Base-by-base conservation (phyloP, 1,140 invertebrate genomes). In the Periplaneta americana region DNA sequence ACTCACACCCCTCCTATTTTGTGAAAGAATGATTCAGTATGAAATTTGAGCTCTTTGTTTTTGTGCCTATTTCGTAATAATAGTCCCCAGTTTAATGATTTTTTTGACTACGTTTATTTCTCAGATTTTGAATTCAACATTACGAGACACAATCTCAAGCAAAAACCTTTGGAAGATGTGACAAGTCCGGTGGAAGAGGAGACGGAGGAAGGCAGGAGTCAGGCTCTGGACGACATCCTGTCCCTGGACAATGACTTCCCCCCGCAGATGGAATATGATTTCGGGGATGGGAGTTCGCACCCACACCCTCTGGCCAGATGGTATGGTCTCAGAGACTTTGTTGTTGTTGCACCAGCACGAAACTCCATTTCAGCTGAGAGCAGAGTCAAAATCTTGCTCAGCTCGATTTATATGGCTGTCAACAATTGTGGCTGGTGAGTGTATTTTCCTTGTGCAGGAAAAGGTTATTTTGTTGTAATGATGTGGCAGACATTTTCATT, bases 251-350 rank as follows among this genome's bases (percentile, higher is more conserved):
- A 95, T 87, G 94, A 95, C 84, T 96, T 96, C 86, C 77, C 66
- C 10, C 35, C 57, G 86, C 83, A 34, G 33, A 36, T 17, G 13
- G 22, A 66, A 66, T 66, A n/a, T 66, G 48, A 66, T 66, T 28
- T 66, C 28, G 79, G 39, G 4, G 48, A 74, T 36, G 88, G 91
- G 66, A 88, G 89, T 74, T 87, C 89, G 8, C 90, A 91, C 84
- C 89, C 89, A 2, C 84, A 85, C 81, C 74, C 77, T 78, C 88
- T 95, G 81, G 91, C 91, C 57, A 88, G 88, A 82, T 95, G 94
- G 90, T 98, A 95, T 89, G 96, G 96, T 0, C 84, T 98, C 15
- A 91, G 94, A 85, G 92, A 97, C 84, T 98, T 97, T 88, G 87
- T 98, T 66, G 91, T 97, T 79, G 87, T 98, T 57, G 90, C 91